Evolutionary conservation across 2,797 vertebrate species (phyloP).

Genomic region (Tokudaia tokunoshimensis): DNA sequence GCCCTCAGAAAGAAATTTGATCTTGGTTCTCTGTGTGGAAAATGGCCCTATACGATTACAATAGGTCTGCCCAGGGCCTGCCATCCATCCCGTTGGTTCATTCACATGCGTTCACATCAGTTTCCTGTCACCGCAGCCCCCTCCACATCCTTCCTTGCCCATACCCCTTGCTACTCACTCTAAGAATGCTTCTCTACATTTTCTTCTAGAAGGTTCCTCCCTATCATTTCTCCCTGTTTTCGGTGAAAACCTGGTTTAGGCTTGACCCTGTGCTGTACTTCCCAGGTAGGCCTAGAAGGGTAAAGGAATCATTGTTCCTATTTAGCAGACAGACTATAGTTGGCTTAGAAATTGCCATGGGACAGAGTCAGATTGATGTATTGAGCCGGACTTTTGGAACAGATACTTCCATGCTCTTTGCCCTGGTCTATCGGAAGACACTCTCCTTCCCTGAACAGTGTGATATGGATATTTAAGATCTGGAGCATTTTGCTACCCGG

Average conservation of each 20-base stretch:
- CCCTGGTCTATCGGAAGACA: not conserved
- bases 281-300: not conserved
- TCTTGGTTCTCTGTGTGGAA: constrained; percentile 65
- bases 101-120: not conserved
- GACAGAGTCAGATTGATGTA: not conserved
- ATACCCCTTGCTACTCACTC: not conserved
- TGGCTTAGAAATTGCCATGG: not conserved
- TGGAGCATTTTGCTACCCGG: not conserved
- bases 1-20: not conserved
- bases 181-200: constrained; percentile 5
- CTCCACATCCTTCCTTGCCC: not conserved
- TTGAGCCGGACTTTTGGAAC: not conserved
- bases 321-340: not conserved
- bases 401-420: not conserved
- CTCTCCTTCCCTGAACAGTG: not conserved
- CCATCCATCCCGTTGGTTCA: not conserved
- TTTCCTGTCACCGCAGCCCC: not conserved
- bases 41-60: constrained; percentile 27
- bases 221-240: not conserved
- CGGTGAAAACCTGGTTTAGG: not conserved
- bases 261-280: not conserved
- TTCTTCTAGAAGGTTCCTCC: not conserved
- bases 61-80: not conserved
- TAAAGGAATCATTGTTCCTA: not conserved
- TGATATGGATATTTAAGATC: not conserved